These are phyloP conservation scores for Bombus picipes DNA, from an alignment of 1,140 invertebrate species.

Conservation along the genomic window DNA sequence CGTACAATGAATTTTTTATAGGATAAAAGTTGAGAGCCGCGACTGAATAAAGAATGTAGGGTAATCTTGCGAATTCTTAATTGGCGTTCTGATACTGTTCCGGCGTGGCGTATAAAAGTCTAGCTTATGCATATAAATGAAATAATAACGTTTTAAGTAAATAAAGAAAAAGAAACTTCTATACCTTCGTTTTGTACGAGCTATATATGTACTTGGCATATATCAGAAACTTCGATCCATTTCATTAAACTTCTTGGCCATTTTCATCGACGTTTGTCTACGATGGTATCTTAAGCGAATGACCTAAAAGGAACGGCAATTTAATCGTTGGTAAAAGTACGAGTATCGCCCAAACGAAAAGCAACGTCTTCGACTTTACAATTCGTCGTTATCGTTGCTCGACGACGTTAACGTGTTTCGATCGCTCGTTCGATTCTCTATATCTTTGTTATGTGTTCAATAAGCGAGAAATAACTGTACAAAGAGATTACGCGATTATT, in stretches of 20 bases:
- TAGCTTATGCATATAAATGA: not conserved
- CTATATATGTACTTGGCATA: not conserved
- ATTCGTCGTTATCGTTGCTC: not conserved
- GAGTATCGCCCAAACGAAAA: not conserved
- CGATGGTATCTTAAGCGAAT: not conserved
- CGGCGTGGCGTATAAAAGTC: not conserved
- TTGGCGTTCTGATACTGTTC: not conserved
- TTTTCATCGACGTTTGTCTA: not conserved
- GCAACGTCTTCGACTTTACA: not conserved
- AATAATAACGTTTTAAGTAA: not conserved
- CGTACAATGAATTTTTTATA: conserved; percentile 11
- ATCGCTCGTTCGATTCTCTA: not conserved
- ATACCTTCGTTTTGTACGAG: not conserved
- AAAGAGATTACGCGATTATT: not conserved
- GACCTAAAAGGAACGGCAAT: not conserved
- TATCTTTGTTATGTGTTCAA: not conserved
- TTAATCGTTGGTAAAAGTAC: not conserved
- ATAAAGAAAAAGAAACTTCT: not conserved
- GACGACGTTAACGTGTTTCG: not conserved
- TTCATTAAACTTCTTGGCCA: not conserved
- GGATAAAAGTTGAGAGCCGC: not conserved
- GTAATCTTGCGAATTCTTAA: conserved; percentile 1
- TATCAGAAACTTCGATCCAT: no score
- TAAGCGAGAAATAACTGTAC: not conserved
- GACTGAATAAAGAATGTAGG: not conserved